These are phyloP conservation scores for Actinia equina DNA, from an alignment of 64 coral and sea anemone genomes.

Conservation along the genomic window DNA sequence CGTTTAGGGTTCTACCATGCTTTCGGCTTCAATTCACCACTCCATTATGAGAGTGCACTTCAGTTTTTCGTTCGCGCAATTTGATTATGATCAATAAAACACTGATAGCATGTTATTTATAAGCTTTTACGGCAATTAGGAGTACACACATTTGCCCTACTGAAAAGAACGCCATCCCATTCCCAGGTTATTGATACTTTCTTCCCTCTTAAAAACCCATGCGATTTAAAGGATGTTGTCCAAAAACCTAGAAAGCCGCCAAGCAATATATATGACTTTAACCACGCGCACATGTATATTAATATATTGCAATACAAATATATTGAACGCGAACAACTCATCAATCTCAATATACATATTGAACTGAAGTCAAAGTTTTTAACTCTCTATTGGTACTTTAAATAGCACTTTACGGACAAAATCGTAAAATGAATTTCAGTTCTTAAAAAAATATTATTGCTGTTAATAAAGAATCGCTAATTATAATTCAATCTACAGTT, in stretches of 20 bases:
- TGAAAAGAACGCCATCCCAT: no score
- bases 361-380: not conserved
- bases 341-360: not conserved
- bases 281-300: not conserved
- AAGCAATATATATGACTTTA: not conserved
- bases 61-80: not conserved
- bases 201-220: not conserved
- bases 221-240: not conserved
- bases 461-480: not conserved
- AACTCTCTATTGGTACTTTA: not conserved
- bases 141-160: not conserved
- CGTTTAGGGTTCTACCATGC: not conserved
- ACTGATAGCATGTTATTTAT: not conserved
- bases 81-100: not conserved
- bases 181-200: not conserved
- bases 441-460: not conserved
- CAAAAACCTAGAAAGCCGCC: not conserved
- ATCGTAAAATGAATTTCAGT: not conserved
- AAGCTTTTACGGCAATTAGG: not conserved
- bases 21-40: not conserved
- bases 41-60: not conserved
- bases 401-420: not conserved
- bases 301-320: slow-evolving; percentile 3
- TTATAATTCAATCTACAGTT: not conserved
- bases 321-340: not conserved